Base-by-base conservation (phyloP, 2,113 vertebrate genomes). In the Eulemur rufifrons region DNA sequence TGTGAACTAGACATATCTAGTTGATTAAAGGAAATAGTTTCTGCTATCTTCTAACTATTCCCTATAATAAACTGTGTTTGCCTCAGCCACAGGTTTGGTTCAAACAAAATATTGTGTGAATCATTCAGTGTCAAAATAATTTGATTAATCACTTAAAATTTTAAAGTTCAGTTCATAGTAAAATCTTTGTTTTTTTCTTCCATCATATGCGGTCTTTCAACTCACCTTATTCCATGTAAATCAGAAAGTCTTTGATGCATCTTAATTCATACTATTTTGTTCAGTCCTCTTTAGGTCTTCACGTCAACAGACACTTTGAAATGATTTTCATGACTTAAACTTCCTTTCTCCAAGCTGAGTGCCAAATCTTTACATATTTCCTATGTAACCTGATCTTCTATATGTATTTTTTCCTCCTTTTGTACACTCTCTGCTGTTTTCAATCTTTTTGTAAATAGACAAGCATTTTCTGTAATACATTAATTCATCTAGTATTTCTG, bases 21-120 rank as follows among this genome's bases (percentile, higher is more conserved):
- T 29, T 61, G 18, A 73, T 39, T 92, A 17, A 59, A 42, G 45
- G 21, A 87, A 95, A 86, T 52, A 7, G 17, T 77, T 92, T 86
- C 42, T 32, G 12, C 21, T 87, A 1, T 69, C 73, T 89, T 80
- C 32, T 71, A 89, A n/a, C 27, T 45, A 29, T 54, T 86, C 32
- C 63, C 86, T 77, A 3, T 59, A 84, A 90, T 37, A 94, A 85
- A 89, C 34, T 73, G 5, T 71, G 2, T 68, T 93, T 81, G 42
- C 61, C 15, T 94, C 63, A 89, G 27, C 6, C 34, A 80, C 10
- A 12, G 37, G 29, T 61, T 52, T 83, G 66, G 89, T 25, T 91
- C 83, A 73, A 90, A 80, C 85, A 97, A 69, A 87, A 93, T 69
- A 89, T 6, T 84, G 29, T 86, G 29, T 85, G n/a, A 95, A 61